Conservation (phyloP, 2,888 invertebrate genomes). For the Melanargia galathea region DNA sequence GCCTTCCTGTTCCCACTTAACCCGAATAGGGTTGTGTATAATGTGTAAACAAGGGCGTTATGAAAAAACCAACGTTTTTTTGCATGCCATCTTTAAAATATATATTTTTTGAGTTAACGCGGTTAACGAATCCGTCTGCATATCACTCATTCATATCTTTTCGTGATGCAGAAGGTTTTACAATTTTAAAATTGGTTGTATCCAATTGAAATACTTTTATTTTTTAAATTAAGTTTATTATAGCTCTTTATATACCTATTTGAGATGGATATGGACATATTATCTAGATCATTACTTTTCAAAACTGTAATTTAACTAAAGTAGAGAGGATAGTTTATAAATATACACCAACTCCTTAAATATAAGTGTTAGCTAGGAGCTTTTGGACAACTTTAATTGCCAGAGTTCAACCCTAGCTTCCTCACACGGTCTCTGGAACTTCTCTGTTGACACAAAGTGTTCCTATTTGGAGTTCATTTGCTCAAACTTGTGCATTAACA, state of each 20-base stretch:
- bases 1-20: conserved; percentile 39
- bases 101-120: conserved; percentile 18
- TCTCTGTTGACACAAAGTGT: conserved; percentile 32
- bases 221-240: not conserved
- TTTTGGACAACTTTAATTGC: conserved; percentile 21
- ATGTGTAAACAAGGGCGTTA: conserved; percentile 37
- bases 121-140: conserved; percentile 18
- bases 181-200: conserved; percentile 2
- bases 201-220: not conserved
- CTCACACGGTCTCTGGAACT: conserved; percentile 15
- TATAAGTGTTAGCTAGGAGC: not conserved
- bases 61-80: conserved; percentile 22
- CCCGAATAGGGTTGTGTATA: conserved; percentile 38
- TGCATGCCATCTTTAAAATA: conserved; percentile 21
- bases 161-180: conserved; percentile 6
- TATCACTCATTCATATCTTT: conserved; percentile 14
- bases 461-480: conserved; percentile 36
- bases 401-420: conserved; percentile 18
- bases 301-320: no score
- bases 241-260: no score
- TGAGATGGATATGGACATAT: no score
- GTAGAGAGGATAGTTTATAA: not conserved
- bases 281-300: no score
- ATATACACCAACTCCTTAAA: not conserved
- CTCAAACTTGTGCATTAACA: conserved; percentile 69